Evolutionary conservation across 2,888 invertebrate species (phyloP).

Genomic region (Sesia bembeciformis): DNA sequence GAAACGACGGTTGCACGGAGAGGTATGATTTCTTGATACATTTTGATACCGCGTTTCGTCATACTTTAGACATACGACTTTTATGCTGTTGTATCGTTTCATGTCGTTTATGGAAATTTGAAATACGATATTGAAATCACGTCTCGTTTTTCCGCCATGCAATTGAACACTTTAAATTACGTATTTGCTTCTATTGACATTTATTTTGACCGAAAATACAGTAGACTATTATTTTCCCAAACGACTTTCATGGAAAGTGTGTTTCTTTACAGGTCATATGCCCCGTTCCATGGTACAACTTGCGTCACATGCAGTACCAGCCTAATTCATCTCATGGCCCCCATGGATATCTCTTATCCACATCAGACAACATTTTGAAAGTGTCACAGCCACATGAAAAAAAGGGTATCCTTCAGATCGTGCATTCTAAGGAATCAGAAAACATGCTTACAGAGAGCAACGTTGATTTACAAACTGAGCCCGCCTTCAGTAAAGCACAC

Average conservation of each 20-base stretch:
- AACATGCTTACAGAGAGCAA: neutral
- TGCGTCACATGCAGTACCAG: conserved; percentile 76
- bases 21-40: conserved; percentile 25
- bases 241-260: too few relatives aligned
- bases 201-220: too few relatives aligned
- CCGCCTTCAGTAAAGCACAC: neutral
- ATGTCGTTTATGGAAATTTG: too few relatives aligned
- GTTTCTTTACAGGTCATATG: conserved; percentile 35
- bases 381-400: conserved; percentile 12
- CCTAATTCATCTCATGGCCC: conserved; percentile 57
- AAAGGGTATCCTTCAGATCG: conserved; percentile 25
- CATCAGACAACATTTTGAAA: neutral
- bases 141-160: too few relatives aligned
- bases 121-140: too few relatives aligned
- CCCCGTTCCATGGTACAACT: conserved; percentile 73
- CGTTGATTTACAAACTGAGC: neutral
- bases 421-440: conserved; percentile 8
- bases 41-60: too few relatives aligned
- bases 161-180: too few relatives aligned
- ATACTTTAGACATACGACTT: too few relatives aligned
- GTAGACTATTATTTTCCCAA: too few relatives aligned
- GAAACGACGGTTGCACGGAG: conserved; percentile 46
- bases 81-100: too few relatives aligned
- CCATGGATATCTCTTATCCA: conserved; percentile 45
- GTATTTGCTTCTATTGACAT: too few relatives aligned